Percentiles rank a stretch among this genome's conserved stretches.
phyloP scores from a whole-genome alignment of 2,797 vertebrate genomes.

The Phyllotis vaccarum region DNA sequence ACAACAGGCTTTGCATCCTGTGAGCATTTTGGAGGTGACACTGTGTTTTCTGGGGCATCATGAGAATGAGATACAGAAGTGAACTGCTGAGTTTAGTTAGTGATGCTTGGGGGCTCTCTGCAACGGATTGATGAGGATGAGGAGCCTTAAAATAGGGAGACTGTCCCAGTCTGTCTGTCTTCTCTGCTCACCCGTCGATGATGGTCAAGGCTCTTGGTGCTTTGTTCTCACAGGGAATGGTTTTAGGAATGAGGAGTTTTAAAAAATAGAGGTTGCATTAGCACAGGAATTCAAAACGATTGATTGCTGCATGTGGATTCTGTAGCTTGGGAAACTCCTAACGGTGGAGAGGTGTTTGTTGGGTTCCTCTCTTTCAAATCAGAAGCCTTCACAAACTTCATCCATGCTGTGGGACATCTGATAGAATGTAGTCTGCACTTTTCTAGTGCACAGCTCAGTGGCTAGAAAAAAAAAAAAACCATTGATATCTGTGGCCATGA shows the following conservation, averaged over 20 bases:
- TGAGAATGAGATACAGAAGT: not conserved
- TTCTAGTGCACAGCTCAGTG: not conserved
- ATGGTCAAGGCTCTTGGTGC: not conserved
- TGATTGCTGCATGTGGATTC: not conserved
- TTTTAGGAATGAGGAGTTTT: constrained; percentile 53
- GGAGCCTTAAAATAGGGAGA: not conserved
- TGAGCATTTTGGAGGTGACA: not conserved
- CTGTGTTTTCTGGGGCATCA: not conserved
- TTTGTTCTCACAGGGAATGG: not conserved
- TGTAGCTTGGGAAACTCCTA: not conserved
- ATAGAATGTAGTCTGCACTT: not conserved
- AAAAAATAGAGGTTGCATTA: constrained; percentile 39
- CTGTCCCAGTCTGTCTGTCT: not conserved
- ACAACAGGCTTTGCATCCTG: not conserved
- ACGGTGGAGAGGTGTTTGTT: not conserved
- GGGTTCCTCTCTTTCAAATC: not conserved
- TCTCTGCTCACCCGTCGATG: constrained; percentile 5
- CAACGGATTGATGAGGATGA: not conserved
- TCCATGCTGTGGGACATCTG: not conserved
- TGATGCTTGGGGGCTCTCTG: constrained; percentile 21
- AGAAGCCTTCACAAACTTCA: not conserved
- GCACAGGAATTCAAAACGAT: not conserved
- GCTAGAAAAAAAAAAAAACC: too few relatives aligned
- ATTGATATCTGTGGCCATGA: not conserved
- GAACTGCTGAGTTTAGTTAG: constrained; percentile 42